Base-by-base conservation (phyloP, 2,113 vertebrate genomes). In the Argyrosomus japonicus region DNA sequence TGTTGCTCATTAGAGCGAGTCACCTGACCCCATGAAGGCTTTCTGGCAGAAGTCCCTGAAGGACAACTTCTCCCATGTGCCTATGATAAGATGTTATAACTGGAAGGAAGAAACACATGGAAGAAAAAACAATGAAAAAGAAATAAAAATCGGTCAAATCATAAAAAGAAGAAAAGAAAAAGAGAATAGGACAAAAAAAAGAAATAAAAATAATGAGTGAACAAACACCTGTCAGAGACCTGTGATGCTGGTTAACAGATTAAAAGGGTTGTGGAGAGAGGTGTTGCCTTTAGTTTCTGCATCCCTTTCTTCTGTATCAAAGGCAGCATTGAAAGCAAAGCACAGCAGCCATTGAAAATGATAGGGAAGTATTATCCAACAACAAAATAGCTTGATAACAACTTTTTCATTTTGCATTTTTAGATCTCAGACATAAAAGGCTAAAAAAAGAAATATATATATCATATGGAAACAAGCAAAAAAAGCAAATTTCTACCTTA, bases 271-370 rank as follows among this genome's bases (percentile, higher is more conserved):
- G 18, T 13, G 25, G 7, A 14, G 29, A 43, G 14, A 25, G 23
- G 12, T 69, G 36, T 45, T 69, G 48, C 53, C 21, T 57, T 58
- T 64, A 57, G 75, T 47, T 40, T 13, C 58, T 62, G 61, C 29
- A 19, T 48, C 17, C 4, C 43, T 48, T 54, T 79, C 36, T 40
- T 75, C 48, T 73, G 19, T 63, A 68, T 81, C 88, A 87, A 83
- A 77, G 68, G 53, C 51, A 56, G 6, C 53, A 75, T 18, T 82
- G 48, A 87, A 45, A 58, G 32, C 27, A 63, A 87, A 72, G 47
- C 78, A 58, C 6, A 14, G 68, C 27, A 48, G 13, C 75, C 60
- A 74, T 6, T 57, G 68, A 74, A 75, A 71, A 70, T 48, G 25
- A 40, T 40, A 40, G 36, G 36, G 36, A 40, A 40, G 36, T 8